Evolutionary conservation across 2,888 invertebrate species (phyloP).

Genomic region (Hesperia comma): DNA sequence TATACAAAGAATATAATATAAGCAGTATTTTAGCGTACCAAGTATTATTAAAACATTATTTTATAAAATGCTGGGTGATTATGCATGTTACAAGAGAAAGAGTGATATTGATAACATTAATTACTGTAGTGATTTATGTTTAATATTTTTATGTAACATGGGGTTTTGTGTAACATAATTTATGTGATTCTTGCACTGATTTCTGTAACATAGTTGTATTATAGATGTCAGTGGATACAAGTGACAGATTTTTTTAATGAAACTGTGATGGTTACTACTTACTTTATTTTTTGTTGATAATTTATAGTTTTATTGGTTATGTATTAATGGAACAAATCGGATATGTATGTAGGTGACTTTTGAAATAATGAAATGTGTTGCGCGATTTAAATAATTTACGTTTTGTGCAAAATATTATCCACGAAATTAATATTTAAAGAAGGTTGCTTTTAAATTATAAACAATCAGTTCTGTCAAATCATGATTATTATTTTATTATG

Average conservation of each 20-base stretch:
- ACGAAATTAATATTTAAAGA: no score
- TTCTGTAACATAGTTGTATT: background rate
- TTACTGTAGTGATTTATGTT: constrained; percentile 11
- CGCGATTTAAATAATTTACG: no score
- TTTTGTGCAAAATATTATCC: no score
- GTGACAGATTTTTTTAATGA: constrained; percentile 11
- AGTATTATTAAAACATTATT: constrained; percentile 22
- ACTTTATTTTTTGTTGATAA: constrained; percentile 59
- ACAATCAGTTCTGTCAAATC: no score
- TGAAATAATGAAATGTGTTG: background rate
- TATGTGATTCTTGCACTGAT: constrained; percentile 12
- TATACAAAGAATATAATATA: constrained; percentile 27
- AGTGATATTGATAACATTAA: background rate
- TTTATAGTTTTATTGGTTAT: constrained; percentile 50
- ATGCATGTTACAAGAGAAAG: constrained; percentile 14
- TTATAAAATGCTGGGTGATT: constrained; percentile 25
- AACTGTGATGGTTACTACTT: constrained; percentile 66
- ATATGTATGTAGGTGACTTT: background rate
- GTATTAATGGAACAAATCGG: constrained; percentile 37
- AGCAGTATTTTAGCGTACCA: constrained; percentile 33
- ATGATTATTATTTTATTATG: no score
- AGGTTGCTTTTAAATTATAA: no score
- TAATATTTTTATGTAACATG: background rate
- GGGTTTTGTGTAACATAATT: background rate
- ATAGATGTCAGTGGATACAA: constrained; percentile 4